Percentiles rank a stretch among this genome's conserved stretches.
phyloP scores from a whole-genome alignment of 2,797 vertebrate genomes.

The Bradypus variegatus region DNA sequence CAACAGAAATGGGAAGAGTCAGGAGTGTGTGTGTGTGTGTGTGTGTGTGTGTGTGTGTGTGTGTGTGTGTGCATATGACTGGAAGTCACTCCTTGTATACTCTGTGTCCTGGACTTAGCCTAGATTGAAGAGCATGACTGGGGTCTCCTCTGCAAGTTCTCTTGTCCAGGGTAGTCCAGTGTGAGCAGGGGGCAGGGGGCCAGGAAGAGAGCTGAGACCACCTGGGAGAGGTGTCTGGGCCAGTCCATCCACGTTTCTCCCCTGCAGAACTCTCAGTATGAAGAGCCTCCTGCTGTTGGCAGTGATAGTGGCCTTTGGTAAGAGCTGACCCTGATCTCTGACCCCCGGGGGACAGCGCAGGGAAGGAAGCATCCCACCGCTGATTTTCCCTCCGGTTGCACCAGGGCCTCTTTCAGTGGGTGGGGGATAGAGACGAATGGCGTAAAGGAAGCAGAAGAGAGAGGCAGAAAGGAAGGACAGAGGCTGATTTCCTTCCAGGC shows the following conservation, averaged over 20 bases:
- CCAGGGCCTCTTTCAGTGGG: neutral
- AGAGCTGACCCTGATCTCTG: neutral
- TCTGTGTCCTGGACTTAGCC: neutral
- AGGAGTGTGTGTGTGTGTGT: accelerated
- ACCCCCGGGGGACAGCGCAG: neutral
- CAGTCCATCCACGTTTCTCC: neutral
- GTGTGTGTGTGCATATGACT: accelerated
- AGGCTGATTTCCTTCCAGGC: slow-evolving; percentile 34
- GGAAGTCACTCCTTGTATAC: neutral
- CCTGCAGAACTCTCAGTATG: slow-evolving; percentile 21
- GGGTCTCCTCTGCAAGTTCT: neutral
- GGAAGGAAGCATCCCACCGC: neutral
- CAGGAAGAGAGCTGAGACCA: neutral
- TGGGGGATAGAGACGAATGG: neutral
- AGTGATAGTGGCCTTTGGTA: neutral
- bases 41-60: accelerated
- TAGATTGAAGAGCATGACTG: neutral
- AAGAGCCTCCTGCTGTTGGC: slow-evolving; percentile 30
- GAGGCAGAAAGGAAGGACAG: neutral
- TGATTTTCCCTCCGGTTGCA: neutral
- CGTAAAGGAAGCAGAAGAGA: neutral
- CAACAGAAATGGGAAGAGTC: neutral
- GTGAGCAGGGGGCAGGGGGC: neutral
- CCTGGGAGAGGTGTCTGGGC: neutral
- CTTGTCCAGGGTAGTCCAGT: neutral